Base-by-base conservation (phyloP, 2,113 vertebrate species). In the Periophthalmodon schlosseri region DNA sequence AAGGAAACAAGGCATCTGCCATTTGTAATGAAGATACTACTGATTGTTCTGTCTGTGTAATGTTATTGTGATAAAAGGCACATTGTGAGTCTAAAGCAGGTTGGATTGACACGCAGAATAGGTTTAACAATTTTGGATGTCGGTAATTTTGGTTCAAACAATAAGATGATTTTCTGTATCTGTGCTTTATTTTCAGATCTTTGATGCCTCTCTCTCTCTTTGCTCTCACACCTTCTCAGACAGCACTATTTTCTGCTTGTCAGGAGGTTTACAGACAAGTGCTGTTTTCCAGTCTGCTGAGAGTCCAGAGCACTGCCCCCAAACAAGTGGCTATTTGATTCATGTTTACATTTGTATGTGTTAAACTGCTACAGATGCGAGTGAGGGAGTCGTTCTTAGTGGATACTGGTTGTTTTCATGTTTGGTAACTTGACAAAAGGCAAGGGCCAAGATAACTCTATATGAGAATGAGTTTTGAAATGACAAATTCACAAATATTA, bases 131-230 rank as follows among this genome's bases (percentile, higher is more conserved):
- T 56, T n/a, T 21, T 56, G 49, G 49, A 5, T 52, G 20, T n/a
- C 9, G 20, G 52, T 56, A 21, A 56, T 56, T 56, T 56, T 56
- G 52, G 52, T 56, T 56, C 52, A 56, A 56, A 56, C 52, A 56
- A 56, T 56, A n/a, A 21, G 52, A 21, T 21, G 52, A 56, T 56
- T 56, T 56, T 21, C 20, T 56, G 20, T 10, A n/a, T 4, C 50
- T 56, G 52, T 56, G 52, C 52, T 56, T n/a, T 56, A 21, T 56
- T 56, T 56, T 56, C 52, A 11, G 52, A 56, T 56, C 52, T n/a
- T 56, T 56, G 52, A 56, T 56, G 52, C 52, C 50, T 18, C 52
- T 56, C 52, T 56, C 52, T 56, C 52, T 56, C 52, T n/a, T 56
- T 56, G 52, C 52, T 21, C 18, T 9, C 52, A 56, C 52, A 56